Conservation (phyloP, 2,113 vertebrate species). For the Noctilio leporinus region DNA sequence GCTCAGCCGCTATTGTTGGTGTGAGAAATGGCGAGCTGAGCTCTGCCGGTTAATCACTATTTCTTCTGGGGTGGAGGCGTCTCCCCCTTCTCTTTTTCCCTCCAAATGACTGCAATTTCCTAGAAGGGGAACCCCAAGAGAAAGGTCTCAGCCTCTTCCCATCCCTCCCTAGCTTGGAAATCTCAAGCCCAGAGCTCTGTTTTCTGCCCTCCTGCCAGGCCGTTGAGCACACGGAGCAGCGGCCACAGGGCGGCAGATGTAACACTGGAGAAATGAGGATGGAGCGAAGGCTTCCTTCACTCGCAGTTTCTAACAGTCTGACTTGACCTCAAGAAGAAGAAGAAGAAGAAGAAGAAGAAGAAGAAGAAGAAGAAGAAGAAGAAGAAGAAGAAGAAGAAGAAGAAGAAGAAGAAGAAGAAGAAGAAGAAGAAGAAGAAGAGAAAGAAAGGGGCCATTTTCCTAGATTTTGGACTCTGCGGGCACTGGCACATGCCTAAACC, state of each 20-base stretch:
- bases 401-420: too few species aligned
- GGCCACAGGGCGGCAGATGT: conserved; percentile 41
- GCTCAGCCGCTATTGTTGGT: conserved; percentile 56
- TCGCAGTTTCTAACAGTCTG: background rate
- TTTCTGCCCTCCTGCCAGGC: background rate
- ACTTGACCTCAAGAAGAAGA: background rate
- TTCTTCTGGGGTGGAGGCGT: background rate
- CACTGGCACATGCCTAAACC: background rate
- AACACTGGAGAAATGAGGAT: background rate
- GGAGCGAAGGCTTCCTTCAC: background rate
- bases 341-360: too few species aligned
- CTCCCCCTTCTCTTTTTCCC: background rate
- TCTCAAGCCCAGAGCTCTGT: background rate
- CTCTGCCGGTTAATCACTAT: background rate
- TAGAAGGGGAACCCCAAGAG: background rate
- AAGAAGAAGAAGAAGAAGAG: too few species aligned
- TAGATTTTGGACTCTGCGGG: background rate
- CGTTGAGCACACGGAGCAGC: background rate
- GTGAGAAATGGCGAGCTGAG: background rate
- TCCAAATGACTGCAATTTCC: background rate
- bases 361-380: too few species aligned
- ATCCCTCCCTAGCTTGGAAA: background rate
- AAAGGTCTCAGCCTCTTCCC: background rate
- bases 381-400: too few species aligned
- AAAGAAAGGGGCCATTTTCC: background rate